Base-by-base conservation (phyloP, 1,140 invertebrate genomes). In the Ips typographus region DNA sequence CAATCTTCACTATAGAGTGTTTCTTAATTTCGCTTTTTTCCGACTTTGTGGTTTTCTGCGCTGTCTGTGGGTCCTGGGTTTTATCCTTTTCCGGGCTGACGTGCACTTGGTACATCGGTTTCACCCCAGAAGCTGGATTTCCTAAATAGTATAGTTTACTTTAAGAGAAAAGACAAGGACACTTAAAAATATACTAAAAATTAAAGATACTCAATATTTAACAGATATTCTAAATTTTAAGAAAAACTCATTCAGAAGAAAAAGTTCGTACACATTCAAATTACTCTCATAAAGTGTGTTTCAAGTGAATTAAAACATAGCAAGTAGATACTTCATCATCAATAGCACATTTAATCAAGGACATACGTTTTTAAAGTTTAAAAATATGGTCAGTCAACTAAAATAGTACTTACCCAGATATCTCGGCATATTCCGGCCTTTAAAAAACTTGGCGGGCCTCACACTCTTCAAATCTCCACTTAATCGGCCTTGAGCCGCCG, bases 121-220 rank as follows among this genome's bases (percentile, higher is more conserved):
- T 88, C 0, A 87, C 86, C 0, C 86, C 86, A 0, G 85, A 86
- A 0, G 85, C 83, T 0, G 86, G 86, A 75, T 86, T 87, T 0
- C 85, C 74, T 72, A 58, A 22, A 22, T 22, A 22, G 22, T 22
- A 22, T 22, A 22, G 22, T 22, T 22, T 22, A 36, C 52, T 40
- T 59, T 55, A 40, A 52, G 60, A 64, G 6, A 4, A 66, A 40
- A 41, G 8, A 22, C 22, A 22, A 22, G 22, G 22, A 22, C 22
- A 22, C 22, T 22, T 22, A 22, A 22, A 22, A 22, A 22, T 22
- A 22, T 22, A 22, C 22, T 22, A 22, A 22, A 22, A 22, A 22
- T 22, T 22, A 22, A 22, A 22, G 22, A 22, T 22, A 22, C 22
- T 22, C 22, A 22, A 22, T 22, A 22, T 22, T 22, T 22, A 22